Evolutionary conservation across 1,140 invertebrate genomes (phyloP), one percentile per base, ranked within the genome.

Genomic region (Scylla paramamosain): DNA sequence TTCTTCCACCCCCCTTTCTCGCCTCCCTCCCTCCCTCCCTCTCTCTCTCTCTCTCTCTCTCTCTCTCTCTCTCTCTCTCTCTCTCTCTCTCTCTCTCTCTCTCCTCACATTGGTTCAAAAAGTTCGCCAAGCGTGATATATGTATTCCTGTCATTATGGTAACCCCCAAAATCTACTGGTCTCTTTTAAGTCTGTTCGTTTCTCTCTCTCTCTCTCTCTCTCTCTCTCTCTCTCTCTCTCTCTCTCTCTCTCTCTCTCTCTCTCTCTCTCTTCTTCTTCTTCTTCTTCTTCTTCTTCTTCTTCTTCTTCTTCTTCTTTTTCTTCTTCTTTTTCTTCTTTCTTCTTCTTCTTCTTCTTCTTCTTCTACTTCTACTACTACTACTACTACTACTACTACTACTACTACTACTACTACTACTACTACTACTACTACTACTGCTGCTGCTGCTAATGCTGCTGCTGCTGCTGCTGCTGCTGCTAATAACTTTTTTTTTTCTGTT

Each of bases 351-450:
- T 0, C 25, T n/a, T 2, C 67, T 77, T 0, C 25, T 7, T 2
- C 67, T 77, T 16, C 67, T 77, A 77, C 67, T n/a, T 16, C 67
- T 77, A 77, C 67, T 77, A 77, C 67, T 77, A 77, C 67, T 77
- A 77, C 67, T 77, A 77, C 67, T 77, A 77, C 67, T 77, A 77
- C 67, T 77, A 77, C 67, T 77, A 77, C 67, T 77, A 77, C 67
- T 77, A 77, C 67, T 77, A 77, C 67, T 2, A 77, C 67, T 77
- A 77, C 67, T 77, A 77, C 67, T 77, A 77, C 67, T 77, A 77
- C 67, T 77, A n/a, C 67, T 77, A 77, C 67, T n/a, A 77, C 67
- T n/a, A 77, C 25, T n/a, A 77, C 67, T n/a, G n/a, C 67, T 77
- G n/a, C 67, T 77, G n/a, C 67, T 77, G n/a, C 67, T 77, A 77